These are phyloP conservation scores for Ceratina australensis DNA, from an alignment of 1,140 invertebrate species.

Conservation along the genomic window DNA sequence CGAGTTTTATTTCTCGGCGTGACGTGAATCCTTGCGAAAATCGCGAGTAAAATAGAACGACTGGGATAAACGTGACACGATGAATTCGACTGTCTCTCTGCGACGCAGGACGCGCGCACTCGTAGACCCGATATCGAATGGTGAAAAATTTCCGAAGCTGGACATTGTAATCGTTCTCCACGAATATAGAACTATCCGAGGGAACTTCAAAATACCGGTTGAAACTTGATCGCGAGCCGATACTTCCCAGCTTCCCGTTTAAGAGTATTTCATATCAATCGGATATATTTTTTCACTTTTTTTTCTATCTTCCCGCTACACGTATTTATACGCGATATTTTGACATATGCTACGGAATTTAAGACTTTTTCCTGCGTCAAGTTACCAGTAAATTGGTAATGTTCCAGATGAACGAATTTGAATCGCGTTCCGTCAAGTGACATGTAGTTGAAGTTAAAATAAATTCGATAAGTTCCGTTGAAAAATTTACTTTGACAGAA, in stretches of 20 bases:
- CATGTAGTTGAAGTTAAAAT: background rate
- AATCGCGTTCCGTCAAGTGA: no score
- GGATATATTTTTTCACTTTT: no score
- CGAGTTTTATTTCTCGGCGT: constrained; percentile 52
- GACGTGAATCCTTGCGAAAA: constrained; percentile 46
- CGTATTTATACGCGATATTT: background rate
- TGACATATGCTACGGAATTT: no score
- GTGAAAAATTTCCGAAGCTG: constrained; percentile 28
- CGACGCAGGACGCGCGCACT: background rate
- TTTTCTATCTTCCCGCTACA: background rate
- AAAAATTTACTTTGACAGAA: constrained; percentile 12
- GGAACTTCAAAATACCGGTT: constrained; percentile 6
- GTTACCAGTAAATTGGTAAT: no score
- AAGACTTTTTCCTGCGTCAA: no score
- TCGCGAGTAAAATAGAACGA: constrained; percentile 41
- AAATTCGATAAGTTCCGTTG: background rate
- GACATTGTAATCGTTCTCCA: constrained; percentile 33
- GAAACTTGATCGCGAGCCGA: constrained; percentile 29
- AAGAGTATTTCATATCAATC: constrained; percentile 7
- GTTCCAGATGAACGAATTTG: no score
- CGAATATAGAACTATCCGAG: constrained; percentile 13
- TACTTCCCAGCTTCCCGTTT: background rate
- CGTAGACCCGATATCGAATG: constrained; percentile 40
- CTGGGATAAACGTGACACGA: constrained; percentile 40
- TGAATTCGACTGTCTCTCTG: constrained; percentile 31